Evolutionary conservation across 2,888 invertebrate genomes (phyloP).

Genomic region (Drosophila buzzatii): DNA sequence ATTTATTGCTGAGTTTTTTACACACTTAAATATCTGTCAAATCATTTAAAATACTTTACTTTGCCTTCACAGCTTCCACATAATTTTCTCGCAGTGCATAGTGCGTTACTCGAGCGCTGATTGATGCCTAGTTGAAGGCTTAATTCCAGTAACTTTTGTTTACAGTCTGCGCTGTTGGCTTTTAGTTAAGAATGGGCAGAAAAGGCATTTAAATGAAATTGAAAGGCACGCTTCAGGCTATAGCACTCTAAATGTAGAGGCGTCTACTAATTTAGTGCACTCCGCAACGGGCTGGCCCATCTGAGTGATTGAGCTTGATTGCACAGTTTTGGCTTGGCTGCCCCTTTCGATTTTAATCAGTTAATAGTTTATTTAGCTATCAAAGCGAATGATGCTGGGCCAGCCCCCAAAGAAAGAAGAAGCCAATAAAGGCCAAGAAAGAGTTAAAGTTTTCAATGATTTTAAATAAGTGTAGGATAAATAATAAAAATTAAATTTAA

Average conservation of each 20-base stretch:
- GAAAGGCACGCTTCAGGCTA: constrained; percentile 57
- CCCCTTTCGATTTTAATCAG: constrained; percentile 72
- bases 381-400: constrained; percentile 11
- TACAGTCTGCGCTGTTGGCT: constrained; percentile 19
- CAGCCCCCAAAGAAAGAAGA: constrained; percentile 10
- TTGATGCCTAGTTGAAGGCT: constrained; percentile 55
- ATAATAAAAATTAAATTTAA: background rate
- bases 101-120: constrained; percentile 40
- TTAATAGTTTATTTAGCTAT: constrained; percentile 80
- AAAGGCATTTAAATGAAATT: constrained; percentile 63
- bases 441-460: background rate
- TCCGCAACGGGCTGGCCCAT: constrained; percentile 29
- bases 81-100: constrained; percentile 29
- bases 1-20: too few species aligned
- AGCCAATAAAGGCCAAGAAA: constrained; percentile 9
- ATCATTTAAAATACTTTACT: background rate
- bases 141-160: constrained; percentile 59
- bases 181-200: constrained; percentile 14
- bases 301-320: constrained; percentile 60
- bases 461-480: background rate
- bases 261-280: constrained; percentile 72
- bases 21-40: background rate
- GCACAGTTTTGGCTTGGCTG: constrained; percentile 50
- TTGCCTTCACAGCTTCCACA: background rate
- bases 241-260: constrained; percentile 56